phyloP scores from a whole-genome alignment of 2,113 vertebrate genomes.

The Asarcornis scutulata region DNA sequence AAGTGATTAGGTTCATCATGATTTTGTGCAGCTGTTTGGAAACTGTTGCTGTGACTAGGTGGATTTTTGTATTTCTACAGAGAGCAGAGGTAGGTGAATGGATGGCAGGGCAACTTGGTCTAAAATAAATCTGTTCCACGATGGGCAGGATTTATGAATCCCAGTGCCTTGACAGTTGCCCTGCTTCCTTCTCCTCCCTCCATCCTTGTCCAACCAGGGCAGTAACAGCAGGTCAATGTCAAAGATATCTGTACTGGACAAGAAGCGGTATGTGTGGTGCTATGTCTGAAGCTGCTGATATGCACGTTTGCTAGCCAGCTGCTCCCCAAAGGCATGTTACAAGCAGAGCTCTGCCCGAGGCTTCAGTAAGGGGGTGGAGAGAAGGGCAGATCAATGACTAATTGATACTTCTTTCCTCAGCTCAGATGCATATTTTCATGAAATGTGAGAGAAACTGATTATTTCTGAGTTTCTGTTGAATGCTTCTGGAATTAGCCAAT shows the following conservation, averaged over 20 bases:
- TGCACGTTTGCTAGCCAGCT: not conserved
- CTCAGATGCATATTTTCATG: not conserved
- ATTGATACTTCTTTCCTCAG: not conserved
- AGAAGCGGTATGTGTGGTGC: not conserved
- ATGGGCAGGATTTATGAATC: not conserved
- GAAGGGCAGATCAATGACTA: not conserved
- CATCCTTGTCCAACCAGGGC: not conserved
- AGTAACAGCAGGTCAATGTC: not conserved
- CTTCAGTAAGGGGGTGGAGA: not conserved
- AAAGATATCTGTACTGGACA: not conserved
- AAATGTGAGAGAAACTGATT: not conserved
- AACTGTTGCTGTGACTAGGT: rapidly evolving
- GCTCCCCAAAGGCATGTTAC: not conserved
- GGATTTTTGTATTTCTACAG: not conserved
- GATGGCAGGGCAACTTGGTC: not conserved
- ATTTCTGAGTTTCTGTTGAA: constrained; percentile 13
- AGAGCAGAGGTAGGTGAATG: not conserved
- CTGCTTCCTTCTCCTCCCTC: not conserved
- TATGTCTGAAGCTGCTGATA: not conserved
- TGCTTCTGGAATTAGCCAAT: not conserved
- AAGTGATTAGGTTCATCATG: not conserved
- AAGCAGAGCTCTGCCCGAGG: not conserved
- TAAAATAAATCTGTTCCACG: not conserved
- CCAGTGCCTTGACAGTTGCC: not conserved
- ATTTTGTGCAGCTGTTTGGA: not conserved